Conservation (phyloP, 2,888 invertebrate genomes). For the Pristionchus exspectatus region DNA sequence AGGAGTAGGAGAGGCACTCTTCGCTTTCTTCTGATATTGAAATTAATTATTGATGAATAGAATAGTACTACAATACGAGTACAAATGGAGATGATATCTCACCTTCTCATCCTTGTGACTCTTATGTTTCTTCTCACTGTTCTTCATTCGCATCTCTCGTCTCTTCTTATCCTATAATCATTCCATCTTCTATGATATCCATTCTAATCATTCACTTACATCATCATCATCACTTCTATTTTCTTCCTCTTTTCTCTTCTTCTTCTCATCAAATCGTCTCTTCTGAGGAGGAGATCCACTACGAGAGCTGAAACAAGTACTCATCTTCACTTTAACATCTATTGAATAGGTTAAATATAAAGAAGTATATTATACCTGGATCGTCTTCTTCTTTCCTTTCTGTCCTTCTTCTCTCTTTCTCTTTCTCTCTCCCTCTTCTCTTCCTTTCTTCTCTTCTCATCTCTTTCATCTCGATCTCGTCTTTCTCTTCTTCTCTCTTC, state of each 20-base stretch:
- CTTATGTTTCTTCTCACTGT: slow-evolving; percentile 46
- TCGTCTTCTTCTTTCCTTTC: slow-evolving; percentile 62
- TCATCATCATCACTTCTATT: slow-evolving; percentile 34
- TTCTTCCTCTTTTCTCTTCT: slow-evolving; percentile 52
- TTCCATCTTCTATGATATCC: background rate
- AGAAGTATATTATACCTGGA: slow-evolving; percentile 59
- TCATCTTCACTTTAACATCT: background rate
- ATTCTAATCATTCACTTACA: background rate
- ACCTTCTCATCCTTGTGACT: slow-evolving; percentile 13
- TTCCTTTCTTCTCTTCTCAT: slow-evolving; percentile 39
- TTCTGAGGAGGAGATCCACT: slow-evolving; percentile 27
- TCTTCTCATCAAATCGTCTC: slow-evolving; percentile 46
- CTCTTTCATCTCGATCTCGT: background rate
- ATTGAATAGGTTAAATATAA: slow-evolving; percentile 1
- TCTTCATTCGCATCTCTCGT: slow-evolving; percentile 41
- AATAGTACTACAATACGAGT: background rate
- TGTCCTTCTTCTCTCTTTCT: slow-evolving; percentile 48
- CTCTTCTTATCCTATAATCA: slow-evolving; percentile 32
- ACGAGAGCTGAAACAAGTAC: background rate
- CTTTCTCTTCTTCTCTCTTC: slow-evolving; percentile 49
- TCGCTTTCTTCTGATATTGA: background rate
- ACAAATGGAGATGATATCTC: background rate
- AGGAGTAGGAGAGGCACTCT: slow-evolving; percentile 7
- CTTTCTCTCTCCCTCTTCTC: slow-evolving; percentile 55
- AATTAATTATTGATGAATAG: background rate